Base-by-base conservation (phyloP, 2,797 vertebrate species). In the Synanceia verrucosa region DNA sequence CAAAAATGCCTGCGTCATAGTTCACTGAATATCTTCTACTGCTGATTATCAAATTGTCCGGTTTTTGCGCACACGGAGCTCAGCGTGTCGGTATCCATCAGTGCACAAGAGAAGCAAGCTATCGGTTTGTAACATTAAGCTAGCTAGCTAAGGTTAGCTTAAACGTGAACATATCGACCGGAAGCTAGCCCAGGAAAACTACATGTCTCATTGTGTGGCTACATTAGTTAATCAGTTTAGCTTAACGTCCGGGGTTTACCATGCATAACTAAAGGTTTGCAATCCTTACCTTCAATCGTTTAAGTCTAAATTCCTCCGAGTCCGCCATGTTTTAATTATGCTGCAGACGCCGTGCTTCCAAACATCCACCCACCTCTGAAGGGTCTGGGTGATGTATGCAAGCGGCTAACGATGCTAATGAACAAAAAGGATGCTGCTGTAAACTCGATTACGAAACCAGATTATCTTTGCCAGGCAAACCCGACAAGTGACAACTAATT, bases 301-400 rank as follows among this genome's bases (percentile, higher is more conserved):
- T 92, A 19, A 79, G 81, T 83, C 87, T 86, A 68, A 79, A 88
- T 70, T 92, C 91, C 65, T 92, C 88, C 18, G 89, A 88, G 6
- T 93, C 91, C 91, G 91, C 92, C 92, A 93, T 93, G 89, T 93
- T 93, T 92, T 86, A 90, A 88, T 90, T 76, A 86, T 81, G 83
- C 83, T 77, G 84, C 86, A 87, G 78, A 79, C 88, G 60, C 73
- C 82, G 87, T 75, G 81, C 76, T 77, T 61, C 65, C 78, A 60
- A 71, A 74, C 78, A 64, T 70, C 82, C 84, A 62, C 83, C 75
- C 62, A 56, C 82, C 61, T 62, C 61, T 12, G 33, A 51, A 65
- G 65, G 55, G 71, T 44, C 56, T 31, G 73, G 46, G 65, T 64
- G 61, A 46, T 62, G 73, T 39, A 60, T 48, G 65, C 58, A 2